Evolutionary conservation across 2,888 invertebrate species (phyloP).

Genomic region (Drosophila aldrichi): DNA sequence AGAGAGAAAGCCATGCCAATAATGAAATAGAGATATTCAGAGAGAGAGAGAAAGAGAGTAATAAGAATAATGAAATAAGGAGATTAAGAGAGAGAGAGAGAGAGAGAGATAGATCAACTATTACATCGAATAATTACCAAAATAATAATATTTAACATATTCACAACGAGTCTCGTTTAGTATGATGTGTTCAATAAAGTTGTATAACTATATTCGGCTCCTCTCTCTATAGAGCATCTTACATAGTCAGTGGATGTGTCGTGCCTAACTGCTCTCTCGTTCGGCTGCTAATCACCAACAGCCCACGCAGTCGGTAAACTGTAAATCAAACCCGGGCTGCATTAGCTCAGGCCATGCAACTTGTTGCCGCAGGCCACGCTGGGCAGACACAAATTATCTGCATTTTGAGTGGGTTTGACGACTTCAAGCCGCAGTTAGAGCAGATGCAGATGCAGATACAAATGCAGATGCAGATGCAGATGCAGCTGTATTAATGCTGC

Average conservation of each 20-base stretch:
- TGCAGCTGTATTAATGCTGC: constrained; percentile 32
- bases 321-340: constrained; percentile 20
- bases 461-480: constrained; percentile 14
- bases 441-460: constrained; percentile 40
- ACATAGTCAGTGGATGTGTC: neutral
- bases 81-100: neutral
- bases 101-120: neutral
- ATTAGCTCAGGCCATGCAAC: constrained; percentile 54
- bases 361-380: constrained; percentile 61
- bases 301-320: constrained; percentile 51
- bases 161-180: too few species aligned
- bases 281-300: constrained; percentile 51
- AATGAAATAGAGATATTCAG: too few species aligned
- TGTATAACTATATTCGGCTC: neutral
- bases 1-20: neutral
- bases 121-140: too few species aligned
- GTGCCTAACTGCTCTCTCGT: neutral
- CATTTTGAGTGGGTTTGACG: constrained; percentile 72
- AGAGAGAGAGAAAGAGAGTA: neutral
- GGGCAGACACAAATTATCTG: constrained; percentile 46
- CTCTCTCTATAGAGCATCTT: neutral
- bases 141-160: too few species aligned
- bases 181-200: neutral
- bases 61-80: too few species aligned
- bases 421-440: constrained; percentile 38